Evolutionary conservation across 2,113 vertebrate genomes (phyloP), one percentile per base, ranked within the genome.

Genomic region (Cacatua alba): DNA sequence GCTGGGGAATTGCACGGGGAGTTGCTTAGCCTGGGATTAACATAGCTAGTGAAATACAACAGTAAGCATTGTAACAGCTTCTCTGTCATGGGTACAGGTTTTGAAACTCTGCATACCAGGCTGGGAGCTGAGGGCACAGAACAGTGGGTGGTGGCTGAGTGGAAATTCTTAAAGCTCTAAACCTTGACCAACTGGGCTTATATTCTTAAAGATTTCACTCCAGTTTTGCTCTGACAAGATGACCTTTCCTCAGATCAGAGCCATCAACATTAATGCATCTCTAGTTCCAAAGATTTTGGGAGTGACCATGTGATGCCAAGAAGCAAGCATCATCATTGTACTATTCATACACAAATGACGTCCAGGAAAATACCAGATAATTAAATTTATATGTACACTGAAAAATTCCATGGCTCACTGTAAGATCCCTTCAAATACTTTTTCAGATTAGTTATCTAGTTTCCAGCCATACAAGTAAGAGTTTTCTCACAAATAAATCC

Each of bases 21-120:
- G 82, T 52, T 79, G 35, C 65, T 78, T 87, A 53, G n/a, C 65
- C 31, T 95, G 59, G 78, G 84, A 93, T 91, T 96, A 86, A 75
- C n/a, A 44, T 20, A 76, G 57, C 44, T 93, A 86, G 88, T 64
- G 51, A 93, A 93, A 69, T 41, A 57, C 62, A 87, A 79, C 77
- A 92, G 62, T 44, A 85, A 82, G 68, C 37, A 55, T 1, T 74
- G 75, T 43, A 43, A 67, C 24, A 88, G 43, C 26, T 70, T 57
- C 60, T 68, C 37, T 60, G 31, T 53, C 68, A 41, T 33, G 49
- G 46, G 59, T 51, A 52, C 10, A 28, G 49, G 68, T 92, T 74
- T 28, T 67, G 39, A 53, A 93, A 90, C 63, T 72, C 57, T 57
- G 57, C 59, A 20, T 31, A 51, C 25, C 63, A 68, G 43, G 35